A percentile compares a stretch with the other conserved stretches of the same genome.
Conservation (phyloP, 2,888 invertebrate species). For the Drosophila limbata region DNA sequence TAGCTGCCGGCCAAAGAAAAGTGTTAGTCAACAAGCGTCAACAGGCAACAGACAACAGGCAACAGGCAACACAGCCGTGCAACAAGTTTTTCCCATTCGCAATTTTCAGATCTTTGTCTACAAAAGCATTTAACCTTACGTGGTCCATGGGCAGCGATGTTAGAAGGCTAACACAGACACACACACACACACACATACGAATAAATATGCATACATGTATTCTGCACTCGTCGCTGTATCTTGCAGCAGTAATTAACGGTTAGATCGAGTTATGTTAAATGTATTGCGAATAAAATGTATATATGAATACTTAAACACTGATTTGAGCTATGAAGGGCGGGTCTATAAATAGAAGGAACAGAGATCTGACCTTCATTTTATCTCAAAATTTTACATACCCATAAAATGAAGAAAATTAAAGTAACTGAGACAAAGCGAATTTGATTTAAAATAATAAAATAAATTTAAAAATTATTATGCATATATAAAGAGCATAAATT, state of each 20-base stretch:
- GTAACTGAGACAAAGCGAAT: not conserved
- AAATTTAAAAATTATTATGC: not conserved
- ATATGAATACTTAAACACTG: constrained; percentile 6
- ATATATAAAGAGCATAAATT: not conserved
- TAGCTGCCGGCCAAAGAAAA: constrained; percentile 62
- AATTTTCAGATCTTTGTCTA: constrained; percentile 62
- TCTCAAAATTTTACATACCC: not conserved
- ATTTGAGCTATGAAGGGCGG: constrained; percentile 10
- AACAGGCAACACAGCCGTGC: constrained; percentile 22
- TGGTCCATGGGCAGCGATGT: constrained; percentile 34
- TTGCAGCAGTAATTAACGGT: constrained; percentile 23
- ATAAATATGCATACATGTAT: not conserved
- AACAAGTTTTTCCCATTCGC: constrained; percentile 43
- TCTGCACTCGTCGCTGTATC: constrained; percentile 4
- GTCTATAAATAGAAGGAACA: constrained; percentile 3
- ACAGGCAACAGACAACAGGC: constrained; percentile 12
- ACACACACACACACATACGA: not conserved
- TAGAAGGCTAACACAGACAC: constrained; percentile 11
- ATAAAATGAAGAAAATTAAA: not conserved
- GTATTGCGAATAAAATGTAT: constrained; percentile 13
- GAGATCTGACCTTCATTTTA: constrained; percentile 10
- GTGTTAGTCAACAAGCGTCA: constrained; percentile 55
- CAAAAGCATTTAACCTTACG: constrained; percentile 59
- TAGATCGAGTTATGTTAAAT: constrained; percentile 20
- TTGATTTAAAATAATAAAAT: too few relatives aligned